Evolutionary conservation across 2,888 invertebrate genomes (phyloP).

Genomic region (Dichetophora obliterata): DNA sequence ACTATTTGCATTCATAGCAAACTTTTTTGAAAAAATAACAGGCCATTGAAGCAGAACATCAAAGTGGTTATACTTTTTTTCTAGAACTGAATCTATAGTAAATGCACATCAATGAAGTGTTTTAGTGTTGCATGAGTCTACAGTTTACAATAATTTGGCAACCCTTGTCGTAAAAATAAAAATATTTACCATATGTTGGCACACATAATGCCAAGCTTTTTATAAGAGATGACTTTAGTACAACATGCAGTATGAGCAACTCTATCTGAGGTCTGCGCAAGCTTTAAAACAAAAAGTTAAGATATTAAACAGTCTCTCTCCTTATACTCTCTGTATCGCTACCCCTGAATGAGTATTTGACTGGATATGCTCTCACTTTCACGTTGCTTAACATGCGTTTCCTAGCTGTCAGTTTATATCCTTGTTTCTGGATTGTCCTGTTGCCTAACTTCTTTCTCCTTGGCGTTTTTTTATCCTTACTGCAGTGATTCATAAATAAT

Average conservation of each 20-base stretch:
- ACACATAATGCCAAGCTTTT: too few species aligned
- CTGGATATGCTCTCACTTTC: background rate
- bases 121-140: too few species aligned
- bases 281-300: background rate
- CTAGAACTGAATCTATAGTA: too few species aligned
- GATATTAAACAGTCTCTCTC: background rate
- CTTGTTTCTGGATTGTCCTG: slow-evolving; percentile 49
- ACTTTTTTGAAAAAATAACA: too few species aligned
- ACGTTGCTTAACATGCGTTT: slow-evolving; percentile 3
- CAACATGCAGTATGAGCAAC: slow-evolving; percentile 20
- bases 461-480: background rate
- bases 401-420: slow-evolving; percentile 51
- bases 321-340: too few species aligned
- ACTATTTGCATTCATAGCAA: too few species aligned
- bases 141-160: background rate
- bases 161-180: background rate
- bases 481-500: background rate
- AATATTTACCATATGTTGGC: background rate
- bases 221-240: background rate
- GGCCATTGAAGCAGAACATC: too few species aligned
- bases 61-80: too few species aligned
- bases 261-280: background rate
- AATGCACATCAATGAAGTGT: too few species aligned
- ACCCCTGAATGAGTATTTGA: too few species aligned
- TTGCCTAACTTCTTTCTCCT: slow-evolving; percentile 21